Conservation (phyloP, 2,797 vertebrate genomes). For the Rachycentron canadum region DNA sequence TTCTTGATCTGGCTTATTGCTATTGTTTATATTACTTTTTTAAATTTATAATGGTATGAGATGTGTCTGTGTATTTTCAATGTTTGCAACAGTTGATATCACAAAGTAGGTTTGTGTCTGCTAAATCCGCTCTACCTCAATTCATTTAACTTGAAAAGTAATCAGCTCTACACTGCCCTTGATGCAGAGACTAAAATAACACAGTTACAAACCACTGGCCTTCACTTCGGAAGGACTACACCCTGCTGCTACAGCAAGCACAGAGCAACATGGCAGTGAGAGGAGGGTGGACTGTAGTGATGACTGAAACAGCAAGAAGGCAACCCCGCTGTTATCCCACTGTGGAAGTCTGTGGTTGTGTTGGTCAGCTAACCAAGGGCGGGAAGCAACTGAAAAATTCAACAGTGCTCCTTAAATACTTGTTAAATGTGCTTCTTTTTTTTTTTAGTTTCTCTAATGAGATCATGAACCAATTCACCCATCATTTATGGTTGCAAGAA, state of each 20-base stretch:
- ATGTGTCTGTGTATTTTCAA: not conserved
- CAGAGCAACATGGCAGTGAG: slow-evolving; percentile 16
- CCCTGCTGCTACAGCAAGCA: slow-evolving; percentile 56
- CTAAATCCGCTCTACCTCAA: slow-evolving; percentile 6
- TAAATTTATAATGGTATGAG: not conserved
- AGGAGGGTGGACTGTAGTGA: slow-evolving; percentile 28
- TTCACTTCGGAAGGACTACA: slow-evolving; percentile 44
- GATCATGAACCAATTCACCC: not conserved
- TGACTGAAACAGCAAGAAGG: slow-evolving; percentile 17
- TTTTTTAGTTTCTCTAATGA: slow-evolving; percentile 22
- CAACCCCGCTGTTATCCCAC: slow-evolving; percentile 29
- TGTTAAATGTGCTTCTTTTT: slow-evolving; percentile 18
- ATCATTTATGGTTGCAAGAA: not conserved
- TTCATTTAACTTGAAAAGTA: slow-evolving; percentile 38
- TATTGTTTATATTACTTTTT: not conserved
- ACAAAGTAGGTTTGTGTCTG: not conserved
- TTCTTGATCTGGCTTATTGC: not conserved
- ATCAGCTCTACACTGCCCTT: slow-evolving; percentile 47
- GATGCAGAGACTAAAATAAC: slow-evolving; percentile 63
- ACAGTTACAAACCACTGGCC: slow-evolving; percentile 48
- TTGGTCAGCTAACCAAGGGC: slow-evolving; percentile 6
- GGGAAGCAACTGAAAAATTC: slow-evolving; percentile 6
- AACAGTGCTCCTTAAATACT: slow-evolving; percentile 7
- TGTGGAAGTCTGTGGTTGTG: slow-evolving; percentile 1
- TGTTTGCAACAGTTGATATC: not conserved